Conservation (phyloP, 2,888 invertebrate genomes). For the Agriopis aurantiaria region DNA sequence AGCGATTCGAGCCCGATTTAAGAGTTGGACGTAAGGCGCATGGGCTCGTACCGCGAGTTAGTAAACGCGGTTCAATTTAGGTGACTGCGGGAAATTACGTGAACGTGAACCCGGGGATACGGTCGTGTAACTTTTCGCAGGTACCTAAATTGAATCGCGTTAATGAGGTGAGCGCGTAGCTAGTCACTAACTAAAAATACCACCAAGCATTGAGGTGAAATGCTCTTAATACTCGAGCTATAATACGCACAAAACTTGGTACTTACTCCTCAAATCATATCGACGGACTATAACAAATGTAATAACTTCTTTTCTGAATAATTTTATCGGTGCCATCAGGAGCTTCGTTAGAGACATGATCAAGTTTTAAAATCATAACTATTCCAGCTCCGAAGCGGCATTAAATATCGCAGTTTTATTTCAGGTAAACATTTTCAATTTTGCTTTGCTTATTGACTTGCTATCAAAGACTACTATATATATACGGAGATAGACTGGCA, state of each 20-base stretch:
- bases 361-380: constrained; percentile 34
- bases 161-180: too few relatives aligned
- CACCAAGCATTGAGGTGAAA: not conserved
- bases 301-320: constrained; percentile 77
- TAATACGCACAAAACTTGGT: not conserved
- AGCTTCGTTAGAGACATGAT: constrained; percentile 75
- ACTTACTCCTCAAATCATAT: constrained; percentile 76
- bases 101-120: too few relatives aligned
- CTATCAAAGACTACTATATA: too few relatives aligned
- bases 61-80: too few relatives aligned
- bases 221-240: not conserved
- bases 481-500: too few relatives aligned
- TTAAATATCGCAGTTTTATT: not conserved
- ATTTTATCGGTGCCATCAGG: constrained; percentile 66
- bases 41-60: too few relatives aligned
- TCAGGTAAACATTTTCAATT: constrained; percentile 28
- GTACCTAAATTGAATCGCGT: too few relatives aligned
- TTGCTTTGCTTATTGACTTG: constrained; percentile 8
- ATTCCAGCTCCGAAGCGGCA: constrained; percentile 31
- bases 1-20: too few relatives aligned
- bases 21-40: too few relatives aligned
- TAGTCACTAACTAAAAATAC: too few relatives aligned
- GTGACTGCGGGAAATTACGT: too few relatives aligned
- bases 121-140: too few relatives aligned
- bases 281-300: constrained; percentile 75